Base-by-base conservation (phyloP, 2,113 vertebrate species). In the Xenopus borealis region DNA sequence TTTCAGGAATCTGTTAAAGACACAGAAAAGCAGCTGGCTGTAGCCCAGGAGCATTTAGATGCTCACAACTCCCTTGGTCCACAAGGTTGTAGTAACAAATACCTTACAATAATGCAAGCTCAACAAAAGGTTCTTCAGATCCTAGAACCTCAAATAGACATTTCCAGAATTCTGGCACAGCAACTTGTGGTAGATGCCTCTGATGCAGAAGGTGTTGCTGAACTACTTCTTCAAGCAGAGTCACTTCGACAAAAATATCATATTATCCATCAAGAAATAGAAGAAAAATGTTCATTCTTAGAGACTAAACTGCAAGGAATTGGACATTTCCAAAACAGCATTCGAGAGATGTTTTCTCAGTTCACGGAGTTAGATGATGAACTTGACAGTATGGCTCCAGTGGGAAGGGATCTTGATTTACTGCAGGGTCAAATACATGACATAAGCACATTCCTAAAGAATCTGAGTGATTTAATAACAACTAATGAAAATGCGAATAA, bases 341-440 rank as follows among this genome's bases (percentile, higher is more conserved):
- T 98, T 81, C 90, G 97, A 23, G 95, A 98, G 83, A 97, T 98
- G 97, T 98, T 95, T 82, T 86, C 90, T 67, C 88, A 90, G 72
- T 98, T 98, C 86, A 91, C 97, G 7, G 97, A 98, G 79, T 92
- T 96, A 78, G 97, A 99, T 67, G 97, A 99, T 81, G 97, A 98
- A 80, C 88, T 99, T 30, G 97, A 99, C 61, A 89, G 90, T 79
- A 97, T 99, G 97, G 83, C 89, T 69, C 90, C 97, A 0, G 90
- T 95, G n/a, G 94, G 88, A 62, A 91, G 96, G 45, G 89, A 97
- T 79, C 79, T 88, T 8, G 58, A 82, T 68, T 86, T 86, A 0
- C 81, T 98, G 33, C 86, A 85, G 7, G 84, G 86, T n/a, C 96
- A 98, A 85, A 91, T 88, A 81, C 88, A 88, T 44, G 83, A 80